Conservation (phyloP, 2,797 vertebrate species). For the Numenius phaeopus region DNA sequence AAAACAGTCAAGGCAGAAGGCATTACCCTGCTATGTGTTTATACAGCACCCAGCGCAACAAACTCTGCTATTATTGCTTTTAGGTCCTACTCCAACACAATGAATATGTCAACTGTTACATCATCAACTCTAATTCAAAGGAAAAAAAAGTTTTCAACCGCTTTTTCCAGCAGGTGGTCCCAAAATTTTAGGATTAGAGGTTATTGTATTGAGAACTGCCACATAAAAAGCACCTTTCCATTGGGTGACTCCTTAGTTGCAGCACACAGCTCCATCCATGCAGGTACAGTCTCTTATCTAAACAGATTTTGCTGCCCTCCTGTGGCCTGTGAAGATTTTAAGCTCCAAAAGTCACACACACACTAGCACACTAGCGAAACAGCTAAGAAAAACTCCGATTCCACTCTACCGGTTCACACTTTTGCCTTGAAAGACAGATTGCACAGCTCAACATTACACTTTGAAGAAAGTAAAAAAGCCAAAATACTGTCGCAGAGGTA, state of each 20-base stretch:
- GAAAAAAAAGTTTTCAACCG: background rate
- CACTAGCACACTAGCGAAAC: rapidly evolving
- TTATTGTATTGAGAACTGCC: background rate
- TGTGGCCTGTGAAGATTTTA: background rate
- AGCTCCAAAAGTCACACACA: background rate
- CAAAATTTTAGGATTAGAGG: background rate
- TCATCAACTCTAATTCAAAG: background rate
- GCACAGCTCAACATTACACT: background rate
- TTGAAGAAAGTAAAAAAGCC: background rate
- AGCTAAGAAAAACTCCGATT: background rate
- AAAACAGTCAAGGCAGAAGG: background rate
- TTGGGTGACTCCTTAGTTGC: no score
- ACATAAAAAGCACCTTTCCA: background rate
- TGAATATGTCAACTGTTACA: background rate
- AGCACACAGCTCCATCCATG: background rate
- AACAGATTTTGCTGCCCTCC: conserved; percentile 67
- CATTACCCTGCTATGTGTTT: background rate
- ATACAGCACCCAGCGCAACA: background rate
- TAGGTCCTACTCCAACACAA: background rate
- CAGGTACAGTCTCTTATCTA: background rate
- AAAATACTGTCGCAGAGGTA: background rate
- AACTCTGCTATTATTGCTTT: background rate
- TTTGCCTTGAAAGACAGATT: background rate
- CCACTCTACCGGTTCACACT: background rate
- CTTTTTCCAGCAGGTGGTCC: background rate